Conservation (phyloP, 2,888 invertebrate species). For the Agrotis clavis region DNA sequence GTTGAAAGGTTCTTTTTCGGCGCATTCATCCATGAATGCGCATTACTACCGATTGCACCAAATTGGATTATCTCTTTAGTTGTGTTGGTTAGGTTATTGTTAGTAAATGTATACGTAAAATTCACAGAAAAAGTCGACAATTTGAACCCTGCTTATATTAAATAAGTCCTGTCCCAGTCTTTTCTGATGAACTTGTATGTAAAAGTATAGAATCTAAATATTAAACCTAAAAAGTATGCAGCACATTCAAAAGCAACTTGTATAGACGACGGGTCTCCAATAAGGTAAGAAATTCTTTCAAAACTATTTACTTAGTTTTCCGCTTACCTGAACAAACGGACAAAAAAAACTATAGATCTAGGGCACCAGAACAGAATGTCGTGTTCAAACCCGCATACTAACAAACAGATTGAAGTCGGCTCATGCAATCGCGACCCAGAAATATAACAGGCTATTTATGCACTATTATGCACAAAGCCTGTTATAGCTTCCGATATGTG, state of each 20-base stretch:
- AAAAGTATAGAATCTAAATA: neutral
- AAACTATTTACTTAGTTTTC: slow-evolving; percentile 11
- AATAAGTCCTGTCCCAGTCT: too few relatives aligned
- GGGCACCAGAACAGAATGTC: slow-evolving; percentile 49
- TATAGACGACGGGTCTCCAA: neutral
- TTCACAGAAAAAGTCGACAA: too few relatives aligned
- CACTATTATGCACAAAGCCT: slow-evolving; percentile 15
- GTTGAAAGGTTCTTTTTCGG: too few relatives aligned
- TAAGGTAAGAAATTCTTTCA: neutral
- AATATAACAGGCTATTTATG: slow-evolving; percentile 57
- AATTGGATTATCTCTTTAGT: too few relatives aligned
- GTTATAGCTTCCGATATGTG: slow-evolving; percentile 15
- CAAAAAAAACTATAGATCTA: slow-evolving; percentile 52
- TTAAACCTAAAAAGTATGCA: neutral
- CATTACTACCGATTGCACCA: too few relatives aligned
- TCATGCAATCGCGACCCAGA: slow-evolving; percentile 68
- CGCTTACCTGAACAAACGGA: slow-evolving; percentile 29
- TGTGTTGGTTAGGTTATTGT: too few relatives aligned
- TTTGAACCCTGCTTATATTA: too few relatives aligned
- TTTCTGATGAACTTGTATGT: too few relatives aligned
- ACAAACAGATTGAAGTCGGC: slow-evolving; percentile 55
- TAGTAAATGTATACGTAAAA: too few relatives aligned
- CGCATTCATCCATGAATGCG: too few relatives aligned
- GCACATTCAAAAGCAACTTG: neutral
- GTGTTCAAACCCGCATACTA: slow-evolving; percentile 61